Percentiles rank a stretch among this genome's conserved stretches.
These are phyloP conservation scores for Odontamblyopus lacepedii DNA, from an alignment of 2,797 vertebrate species.

Conservation along the genomic window DNA sequence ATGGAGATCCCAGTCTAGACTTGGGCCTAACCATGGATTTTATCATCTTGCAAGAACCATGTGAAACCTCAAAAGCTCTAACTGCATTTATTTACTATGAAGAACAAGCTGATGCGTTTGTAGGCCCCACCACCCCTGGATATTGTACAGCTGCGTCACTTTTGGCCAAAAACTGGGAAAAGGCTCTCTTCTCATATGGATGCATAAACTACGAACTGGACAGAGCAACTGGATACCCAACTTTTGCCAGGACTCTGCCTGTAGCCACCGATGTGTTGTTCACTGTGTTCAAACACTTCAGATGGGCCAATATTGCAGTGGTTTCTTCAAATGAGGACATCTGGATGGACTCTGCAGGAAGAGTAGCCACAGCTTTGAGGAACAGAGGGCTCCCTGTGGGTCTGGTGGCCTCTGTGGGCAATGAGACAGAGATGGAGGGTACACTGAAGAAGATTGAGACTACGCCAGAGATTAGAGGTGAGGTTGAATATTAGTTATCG, in stretches of 20 bases:
- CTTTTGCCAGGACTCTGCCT: slow-evolving; percentile 71
- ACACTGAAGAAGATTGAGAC: slow-evolving; percentile 70
- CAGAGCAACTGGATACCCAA: slow-evolving; percentile 65
- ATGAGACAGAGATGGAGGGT: slow-evolving; percentile 71
- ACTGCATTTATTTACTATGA: slow-evolving; percentile 74
- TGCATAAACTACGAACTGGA: slow-evolving; percentile 79
- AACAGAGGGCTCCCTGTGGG: slow-evolving; percentile 74
- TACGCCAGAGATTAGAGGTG: slow-evolving; percentile 75
- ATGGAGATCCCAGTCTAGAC: slow-evolving; percentile 63
- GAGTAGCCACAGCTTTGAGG: slow-evolving; percentile 73
- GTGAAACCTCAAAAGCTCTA: slow-evolving; percentile 81
- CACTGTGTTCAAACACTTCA: slow-evolving; percentile 76
- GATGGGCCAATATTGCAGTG: slow-evolving; percentile 80
- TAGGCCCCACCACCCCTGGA: slow-evolving; percentile 79
- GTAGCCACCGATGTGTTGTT: slow-evolving; percentile 73
- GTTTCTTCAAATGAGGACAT: slow-evolving; percentile 81
- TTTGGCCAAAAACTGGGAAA: slow-evolving; percentile 79
- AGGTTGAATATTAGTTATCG: slow-evolving; percentile 27
- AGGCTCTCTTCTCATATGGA: slow-evolving; percentile 76
- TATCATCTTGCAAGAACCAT: slow-evolving; percentile 72
- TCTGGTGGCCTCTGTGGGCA: slow-evolving; percentile 73
- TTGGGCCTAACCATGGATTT: slow-evolving; percentile 71
- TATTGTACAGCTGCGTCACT: slow-evolving; percentile 81
- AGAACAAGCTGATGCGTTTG: slow-evolving; percentile 64
- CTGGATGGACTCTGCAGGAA: slow-evolving; percentile 76